Percentiles rank a stretch among this genome's conserved stretches.
These are phyloP conservation scores for Cetoscarus ocellatus DNA, from an alignment of 2,797 vertebrate genomes.

Conservation along the genomic window DNA sequence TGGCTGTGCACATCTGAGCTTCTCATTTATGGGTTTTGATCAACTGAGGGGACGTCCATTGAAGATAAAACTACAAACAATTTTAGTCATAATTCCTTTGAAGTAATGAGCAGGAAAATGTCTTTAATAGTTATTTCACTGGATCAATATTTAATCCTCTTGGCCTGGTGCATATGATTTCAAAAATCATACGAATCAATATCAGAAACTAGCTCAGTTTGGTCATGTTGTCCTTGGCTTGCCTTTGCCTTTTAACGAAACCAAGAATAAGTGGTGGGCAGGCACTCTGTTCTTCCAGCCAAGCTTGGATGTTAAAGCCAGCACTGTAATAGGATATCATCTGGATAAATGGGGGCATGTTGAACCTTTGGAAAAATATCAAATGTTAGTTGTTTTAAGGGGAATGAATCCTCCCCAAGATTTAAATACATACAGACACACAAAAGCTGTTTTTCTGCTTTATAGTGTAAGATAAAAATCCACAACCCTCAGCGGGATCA, in stretches of 20 bases:
- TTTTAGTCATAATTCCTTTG: neutral
- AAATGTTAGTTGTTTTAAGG: constrained; percentile 43
- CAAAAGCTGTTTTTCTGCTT: constrained; percentile 18
- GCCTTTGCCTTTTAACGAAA: constrained; percentile 39
- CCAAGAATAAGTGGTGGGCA: constrained; percentile 29
- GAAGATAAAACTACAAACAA: neutral
- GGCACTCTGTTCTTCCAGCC: constrained; percentile 39
- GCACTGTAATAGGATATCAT: constrained; percentile 48
- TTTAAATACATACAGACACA: constrained; percentile 15
- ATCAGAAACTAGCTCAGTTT: constrained; percentile 30
- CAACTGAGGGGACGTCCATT: too few species aligned
- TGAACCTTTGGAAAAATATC: constrained; percentile 41
- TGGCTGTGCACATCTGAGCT: too few species aligned
- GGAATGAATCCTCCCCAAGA: constrained; percentile 30
- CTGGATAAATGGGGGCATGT: constrained; percentile 46
- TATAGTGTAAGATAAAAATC: constrained; percentile 18
- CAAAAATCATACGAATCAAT: constrained; percentile 29
- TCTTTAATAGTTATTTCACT: neutral
- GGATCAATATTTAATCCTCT: neutral
- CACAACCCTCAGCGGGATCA: neutral
- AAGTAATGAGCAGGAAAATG: neutral
- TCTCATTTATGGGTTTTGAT: too few species aligned
- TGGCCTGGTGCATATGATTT: constrained; percentile 18
- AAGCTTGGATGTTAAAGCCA: constrained; percentile 56
- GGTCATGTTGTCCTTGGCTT: constrained; percentile 55